Percentiles rank a stretch among this genome's conserved stretches.
These are phyloP conservation scores for Glossophaga mutica DNA, from an alignment of 2,797 vertebrate species.

Conservation along the genomic window DNA sequence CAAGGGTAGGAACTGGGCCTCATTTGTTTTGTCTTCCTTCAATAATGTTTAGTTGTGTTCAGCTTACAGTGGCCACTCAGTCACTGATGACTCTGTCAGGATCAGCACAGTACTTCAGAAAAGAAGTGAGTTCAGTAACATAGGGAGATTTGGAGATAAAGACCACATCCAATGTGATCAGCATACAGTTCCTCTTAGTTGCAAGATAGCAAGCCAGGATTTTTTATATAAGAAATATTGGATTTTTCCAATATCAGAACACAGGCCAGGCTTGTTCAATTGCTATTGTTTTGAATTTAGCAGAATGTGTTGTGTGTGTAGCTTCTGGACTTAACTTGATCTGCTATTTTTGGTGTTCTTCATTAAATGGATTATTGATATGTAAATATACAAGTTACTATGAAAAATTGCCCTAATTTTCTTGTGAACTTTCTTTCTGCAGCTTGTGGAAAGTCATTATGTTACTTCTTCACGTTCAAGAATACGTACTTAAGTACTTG, in stretches of 20 bases:
- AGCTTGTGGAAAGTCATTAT: constrained; percentile 65
- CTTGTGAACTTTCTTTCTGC: constrained; percentile 68
- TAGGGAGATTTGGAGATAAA: constrained; percentile 47
- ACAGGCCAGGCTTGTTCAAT: constrained; percentile 60
- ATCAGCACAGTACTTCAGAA: constrained; percentile 28
- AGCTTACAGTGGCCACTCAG: not conserved
- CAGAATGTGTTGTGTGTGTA: constrained; percentile 60
- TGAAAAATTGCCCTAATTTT: constrained; percentile 76
- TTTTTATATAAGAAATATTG: constrained; percentile 51
- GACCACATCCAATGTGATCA: constrained; percentile 28
- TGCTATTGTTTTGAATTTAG: constrained; percentile 66
- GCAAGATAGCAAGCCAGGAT: constrained; percentile 56
- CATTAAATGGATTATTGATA: constrained; percentile 77
- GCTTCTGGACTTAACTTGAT: constrained; percentile 70
- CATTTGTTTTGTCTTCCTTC: constrained; percentile 47
- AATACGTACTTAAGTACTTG: constrained; percentile 71
- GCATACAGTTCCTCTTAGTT: constrained; percentile 58
- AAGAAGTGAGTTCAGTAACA: constrained; percentile 47
- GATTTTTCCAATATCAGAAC: constrained; percentile 69
- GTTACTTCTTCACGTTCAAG: constrained; percentile 71
- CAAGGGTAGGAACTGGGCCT: not conserved
- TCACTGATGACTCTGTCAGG: constrained; percentile 39
- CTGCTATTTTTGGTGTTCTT: constrained; percentile 74
- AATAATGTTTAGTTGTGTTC: constrained; percentile 39
- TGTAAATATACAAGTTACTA: constrained; percentile 76